Conservation (phyloP, 2,888 invertebrate genomes). For the Zhuqinia jingwanae region DNA sequence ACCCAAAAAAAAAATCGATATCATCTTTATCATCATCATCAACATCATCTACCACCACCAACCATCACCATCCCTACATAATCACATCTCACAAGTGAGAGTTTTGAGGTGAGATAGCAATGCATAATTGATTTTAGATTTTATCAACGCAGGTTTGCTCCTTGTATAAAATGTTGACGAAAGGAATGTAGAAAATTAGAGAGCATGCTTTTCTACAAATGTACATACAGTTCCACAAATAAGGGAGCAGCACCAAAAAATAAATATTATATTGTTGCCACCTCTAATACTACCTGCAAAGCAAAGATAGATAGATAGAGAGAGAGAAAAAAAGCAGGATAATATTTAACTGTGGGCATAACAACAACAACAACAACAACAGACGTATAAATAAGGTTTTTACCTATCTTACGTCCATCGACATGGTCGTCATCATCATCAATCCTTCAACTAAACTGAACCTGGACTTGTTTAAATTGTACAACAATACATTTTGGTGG, state of each 20-base stretch:
- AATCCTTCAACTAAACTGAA: slow-evolving; percentile 4
- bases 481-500: neutral
- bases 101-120: slow-evolving; percentile 56
- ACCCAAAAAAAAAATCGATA: too few species aligned
- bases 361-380: slow-evolving; percentile 2
- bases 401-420: slow-evolving; percentile 42
- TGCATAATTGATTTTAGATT: slow-evolving; percentile 66
- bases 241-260: slow-evolving; percentile 15
- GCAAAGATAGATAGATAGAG: neutral
- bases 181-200: slow-evolving; percentile 57
- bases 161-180: slow-evolving; percentile 23
- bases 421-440: neutral
- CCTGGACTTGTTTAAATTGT: neutral
- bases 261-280: neutral
- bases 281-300: neutral
- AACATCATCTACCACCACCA: neutral
- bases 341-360: slow-evolving; percentile 29
- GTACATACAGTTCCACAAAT: slow-evolving; percentile 45
- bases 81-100: neutral
- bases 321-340: too few species aligned
- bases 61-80: neutral
- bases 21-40: too few species aligned
- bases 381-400: slow-evolving; percentile 48
- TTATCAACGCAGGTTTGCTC: slow-evolving; percentile 61
- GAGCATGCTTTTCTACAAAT: slow-evolving; percentile 9